phyloP scores from a whole-genome alignment of 2,113 vertebrate genomes.

The Desmodus rotundus region DNA sequence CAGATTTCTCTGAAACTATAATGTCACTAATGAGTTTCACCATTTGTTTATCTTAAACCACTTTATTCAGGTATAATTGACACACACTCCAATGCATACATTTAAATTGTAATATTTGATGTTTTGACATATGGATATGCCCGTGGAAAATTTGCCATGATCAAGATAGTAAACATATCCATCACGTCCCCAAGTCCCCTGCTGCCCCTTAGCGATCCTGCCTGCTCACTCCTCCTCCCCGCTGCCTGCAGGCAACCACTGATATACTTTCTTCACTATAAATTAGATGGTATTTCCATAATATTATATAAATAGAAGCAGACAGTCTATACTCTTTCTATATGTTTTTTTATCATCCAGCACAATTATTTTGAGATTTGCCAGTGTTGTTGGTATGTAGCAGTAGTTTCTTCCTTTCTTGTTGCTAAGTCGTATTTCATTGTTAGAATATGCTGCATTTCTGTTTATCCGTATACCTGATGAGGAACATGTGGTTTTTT shows the following conservation, averaged over 20 bases:
- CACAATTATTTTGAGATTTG: background rate
- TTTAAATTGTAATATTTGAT: background rate
- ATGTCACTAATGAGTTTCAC: background rate
- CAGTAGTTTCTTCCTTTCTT: background rate
- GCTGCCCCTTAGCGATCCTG: background rate
- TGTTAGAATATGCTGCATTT: background rate
- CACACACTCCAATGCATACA: background rate
- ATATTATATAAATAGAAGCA: background rate
- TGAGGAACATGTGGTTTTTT: background rate
- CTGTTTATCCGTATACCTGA: background rate
- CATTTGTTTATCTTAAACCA: background rate
- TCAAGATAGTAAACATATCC: background rate
- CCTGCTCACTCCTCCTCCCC: too few species aligned
- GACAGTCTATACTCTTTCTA: background rate
- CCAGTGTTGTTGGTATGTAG: background rate
- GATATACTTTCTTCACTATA: background rate
- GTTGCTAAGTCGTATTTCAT: background rate
- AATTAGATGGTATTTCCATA: background rate
- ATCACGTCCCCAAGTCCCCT: background rate
- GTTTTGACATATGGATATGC: background rate
- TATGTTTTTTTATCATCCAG: background rate
- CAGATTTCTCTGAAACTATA: background rate
- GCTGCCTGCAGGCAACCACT: background rate
- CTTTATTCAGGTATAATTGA: background rate
- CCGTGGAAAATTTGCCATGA: background rate